Evolutionary conservation across 2,888 invertebrate species (phyloP), one percentile per base, ranked within the genome.

Genomic region (Cryptocephalus primarius): DNA sequence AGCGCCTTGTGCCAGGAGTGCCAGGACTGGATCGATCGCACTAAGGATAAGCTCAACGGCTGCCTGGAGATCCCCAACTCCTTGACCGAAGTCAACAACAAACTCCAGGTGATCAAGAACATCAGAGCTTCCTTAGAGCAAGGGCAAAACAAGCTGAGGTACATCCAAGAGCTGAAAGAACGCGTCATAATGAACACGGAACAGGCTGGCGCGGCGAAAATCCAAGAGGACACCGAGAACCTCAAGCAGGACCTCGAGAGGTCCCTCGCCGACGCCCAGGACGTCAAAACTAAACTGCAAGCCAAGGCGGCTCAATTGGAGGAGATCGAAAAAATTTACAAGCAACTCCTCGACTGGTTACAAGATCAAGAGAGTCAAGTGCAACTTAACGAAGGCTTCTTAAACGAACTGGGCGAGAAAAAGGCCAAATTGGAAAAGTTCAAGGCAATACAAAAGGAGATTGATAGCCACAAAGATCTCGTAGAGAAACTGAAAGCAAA

Each of bases 161-260:
- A 92, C 64, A 82, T 91, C 43, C 71, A 91, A 33, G 95, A 95
- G 61, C 73, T 93, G 1, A 93, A 93, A 63, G 95, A 95, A 67
- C 87, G 88, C 62, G 91, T 94, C 0, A 86, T 92, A 8, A 84
- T 93, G 77, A 93, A 91, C 63, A 95, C 94, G 0, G 92, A 91
- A 69, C 84, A 86, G 55, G 78, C 80, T 44, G 95, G 95, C 0
- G 89, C 88, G 0, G 82, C 82, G 1, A 88, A 88, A 66, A 92
- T 95, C 48, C 85, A 91, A 62, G 92, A 94, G 64, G 91, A 92
- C 60, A 92, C 92, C 0, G 92, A 92, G 63, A 83, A 80, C 53
- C 71, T 93, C 22, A 90, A 91, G 63, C 80, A 83, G 59, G 93
- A 94, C 66, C 92, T 94, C 66, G 94, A 95, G 54, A 89, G 87